These are phyloP conservation scores for Baccha elongata DNA, from an alignment of 2,888 invertebrate genomes.

Conservation along the genomic window DNA sequence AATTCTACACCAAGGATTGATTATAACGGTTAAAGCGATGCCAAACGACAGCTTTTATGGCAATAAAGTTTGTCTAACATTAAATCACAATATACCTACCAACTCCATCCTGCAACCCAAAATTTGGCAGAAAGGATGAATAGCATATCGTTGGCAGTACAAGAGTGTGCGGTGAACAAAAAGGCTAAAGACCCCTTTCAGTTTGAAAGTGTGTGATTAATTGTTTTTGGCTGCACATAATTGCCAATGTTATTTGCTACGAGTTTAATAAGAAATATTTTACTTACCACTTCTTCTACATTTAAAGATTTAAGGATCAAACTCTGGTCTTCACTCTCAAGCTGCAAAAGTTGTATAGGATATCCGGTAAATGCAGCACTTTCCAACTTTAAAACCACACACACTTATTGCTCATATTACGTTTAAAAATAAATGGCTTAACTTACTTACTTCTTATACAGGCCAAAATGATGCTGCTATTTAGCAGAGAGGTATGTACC, in stretches of 20 bases:
- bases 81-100: conserved; percentile 37
- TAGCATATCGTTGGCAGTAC: background rate
- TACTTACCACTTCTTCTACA: background rate
- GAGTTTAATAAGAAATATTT: conserved; percentile 44
- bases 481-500: conserved; percentile 3
- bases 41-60: conserved; percentile 45
- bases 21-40: conserved; percentile 40
- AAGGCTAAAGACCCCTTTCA: conserved; percentile 5
- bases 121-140: conserved; percentile 36
- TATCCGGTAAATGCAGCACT: conserved; percentile 26
- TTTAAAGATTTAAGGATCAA: conserved; percentile 25
- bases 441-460: conserved; percentile 15
- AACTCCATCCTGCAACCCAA: conserved; percentile 5
- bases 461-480: background rate
- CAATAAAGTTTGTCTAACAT: conserved; percentile 54
- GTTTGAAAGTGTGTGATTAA: conserved; percentile 53
- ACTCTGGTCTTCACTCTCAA: background rate
- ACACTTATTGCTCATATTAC: background rate
- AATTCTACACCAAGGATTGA: conserved; percentile 48
- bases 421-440: conserved; percentile 2
- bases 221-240: conserved; percentile 55
- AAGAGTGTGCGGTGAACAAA: conserved; percentile 4
- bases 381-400: conserved; percentile 29
- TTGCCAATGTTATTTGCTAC: conserved; percentile 43
- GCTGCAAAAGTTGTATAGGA: background rate